These are phyloP conservation scores for Clanis bilineata DNA, from an alignment of 2,888 invertebrate species.

Conservation along the genomic window DNA sequence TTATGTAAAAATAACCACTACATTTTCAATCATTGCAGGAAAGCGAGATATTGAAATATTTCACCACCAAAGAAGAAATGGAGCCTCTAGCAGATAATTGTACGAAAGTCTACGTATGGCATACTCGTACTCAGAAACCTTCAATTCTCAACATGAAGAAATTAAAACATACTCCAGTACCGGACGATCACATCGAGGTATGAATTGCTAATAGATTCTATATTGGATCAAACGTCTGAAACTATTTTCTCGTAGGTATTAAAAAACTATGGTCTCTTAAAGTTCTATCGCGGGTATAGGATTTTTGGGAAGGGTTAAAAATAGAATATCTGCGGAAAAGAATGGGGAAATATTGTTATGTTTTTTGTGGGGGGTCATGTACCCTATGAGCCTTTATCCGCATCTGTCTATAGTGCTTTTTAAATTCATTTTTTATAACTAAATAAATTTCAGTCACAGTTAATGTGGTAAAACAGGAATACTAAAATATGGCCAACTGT, in stretches of 20 bases:
- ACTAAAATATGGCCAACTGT: too few relatives aligned
- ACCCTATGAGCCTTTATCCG: too few relatives aligned
- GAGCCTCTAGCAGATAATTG: constrained; percentile 96
- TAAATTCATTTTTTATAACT: too few relatives aligned
- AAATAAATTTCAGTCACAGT: too few relatives aligned
- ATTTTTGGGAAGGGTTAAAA: neutral
- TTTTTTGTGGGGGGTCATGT: too few relatives aligned
- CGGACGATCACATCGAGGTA: constrained; percentile 70
- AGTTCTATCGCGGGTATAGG: neutral
- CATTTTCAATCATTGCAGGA: constrained; percentile 75
- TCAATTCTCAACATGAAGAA: constrained; percentile 86
- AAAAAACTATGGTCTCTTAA: neutral
- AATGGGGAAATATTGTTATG: too few relatives aligned
- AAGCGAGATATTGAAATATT: constrained; percentile 89
- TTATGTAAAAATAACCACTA: neutral
- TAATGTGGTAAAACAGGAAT: too few relatives aligned
- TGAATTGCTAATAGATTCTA: constrained; percentile 25
- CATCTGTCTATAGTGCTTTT: too few relatives aligned
- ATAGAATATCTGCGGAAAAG: too few relatives aligned
- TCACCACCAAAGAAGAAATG: constrained; percentile 87
- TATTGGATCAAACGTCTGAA: neutral
- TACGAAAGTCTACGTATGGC: constrained; percentile 98
- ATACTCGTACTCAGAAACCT: constrained; percentile 96
- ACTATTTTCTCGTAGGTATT: too few relatives aligned
- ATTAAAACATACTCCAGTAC: constrained; percentile 66